A percentile compares a stretch with the other conserved stretches of the same genome.
phyloP scores from a whole-genome alignment of 2,888 invertebrate genomes.

The Isotomurus palustris region DNA sequence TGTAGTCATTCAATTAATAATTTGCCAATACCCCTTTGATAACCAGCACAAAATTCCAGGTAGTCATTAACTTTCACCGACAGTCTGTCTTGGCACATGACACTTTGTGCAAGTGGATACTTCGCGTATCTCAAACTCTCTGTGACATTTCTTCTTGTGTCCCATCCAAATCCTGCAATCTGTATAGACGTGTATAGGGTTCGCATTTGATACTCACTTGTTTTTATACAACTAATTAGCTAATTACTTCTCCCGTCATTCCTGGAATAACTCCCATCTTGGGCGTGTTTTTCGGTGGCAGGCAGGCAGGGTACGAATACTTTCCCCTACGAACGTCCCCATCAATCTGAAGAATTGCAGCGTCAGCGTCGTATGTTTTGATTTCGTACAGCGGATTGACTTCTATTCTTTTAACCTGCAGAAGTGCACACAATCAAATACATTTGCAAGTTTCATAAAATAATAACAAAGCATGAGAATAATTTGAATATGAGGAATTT shows the following conservation, averaged over 20 bases:
- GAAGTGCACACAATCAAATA: neutral
- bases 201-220: neutral
- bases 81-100: constrained; percentile 26
- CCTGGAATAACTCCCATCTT: constrained; percentile 22
- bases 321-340: constrained; percentile 19
- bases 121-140: constrained; percentile 26
- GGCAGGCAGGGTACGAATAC: constrained; percentile 23
- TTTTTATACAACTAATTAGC: neutral
- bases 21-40: constrained; percentile 23
- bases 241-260: constrained; percentile 27
- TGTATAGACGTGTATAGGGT: constrained; percentile 1
- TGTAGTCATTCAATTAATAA: neutral
- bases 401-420: constrained; percentile 27
- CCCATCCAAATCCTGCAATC: constrained; percentile 37
- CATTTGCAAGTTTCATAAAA: neutral
- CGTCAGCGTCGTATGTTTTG: constrained; percentile 25
- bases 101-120: constrained; percentile 23
- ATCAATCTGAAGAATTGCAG: constrained; percentile 25
- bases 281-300: constrained; percentile 31
- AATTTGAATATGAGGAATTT: neutral
- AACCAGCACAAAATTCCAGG: constrained; percentile 35
- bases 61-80: constrained; percentile 32
- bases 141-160: constrained; percentile 29
- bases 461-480: neutral
- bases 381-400: constrained; percentile 31